Base-by-base conservation (phyloP, 2,113 vertebrate species). In the Aythya baeri region DNA sequence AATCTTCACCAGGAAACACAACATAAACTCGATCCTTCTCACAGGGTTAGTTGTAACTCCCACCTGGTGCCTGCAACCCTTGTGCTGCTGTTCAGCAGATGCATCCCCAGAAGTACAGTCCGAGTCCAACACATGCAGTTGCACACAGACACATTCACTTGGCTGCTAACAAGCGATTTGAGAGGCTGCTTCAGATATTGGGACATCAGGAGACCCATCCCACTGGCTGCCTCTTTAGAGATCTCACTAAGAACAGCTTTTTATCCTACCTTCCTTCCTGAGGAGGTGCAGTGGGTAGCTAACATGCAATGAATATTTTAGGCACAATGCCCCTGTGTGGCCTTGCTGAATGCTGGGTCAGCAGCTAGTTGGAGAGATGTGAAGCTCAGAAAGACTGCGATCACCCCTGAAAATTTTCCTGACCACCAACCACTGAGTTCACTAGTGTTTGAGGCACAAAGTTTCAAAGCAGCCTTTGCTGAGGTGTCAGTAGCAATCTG, bases 21-120 rank as follows among this genome's bases (percentile, higher is more conserved):
- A 62, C 78, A 44, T 21, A 70, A 36, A 17, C 73, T 95, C 63
- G 63, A 34, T 91, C 79, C 71, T 86, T 78, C 62, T 72, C 50
- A 86, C 54, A 20, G 58, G 22, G 86, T 90, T 68, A 77, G 79
- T 84, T 82, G 18, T 11, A 43, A 13, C 31, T 85, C 78, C 75
- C 75, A 59, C 36, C 5, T 23, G 83, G 41, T 71, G 34, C 27
- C 31, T 10, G 55, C 58, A 83, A 80, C 36, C 29, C n/a, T 67
- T 54, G 85, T 49, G 55, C 67, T 81, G 78, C 59, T 8, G 0
- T 62, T 87, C 93, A 66, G 52, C 36, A 63, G 65, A 54, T 29
- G 50, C 49, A 22, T 6, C 17, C 52, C 49, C 9, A 13, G 63
- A 86, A 83, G 20, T 62, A 27, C 38, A 93, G 27, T 27, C 71